Base-by-base conservation (phyloP, 2,888 invertebrate species). In the Limnephilus rhombicus region DNA sequence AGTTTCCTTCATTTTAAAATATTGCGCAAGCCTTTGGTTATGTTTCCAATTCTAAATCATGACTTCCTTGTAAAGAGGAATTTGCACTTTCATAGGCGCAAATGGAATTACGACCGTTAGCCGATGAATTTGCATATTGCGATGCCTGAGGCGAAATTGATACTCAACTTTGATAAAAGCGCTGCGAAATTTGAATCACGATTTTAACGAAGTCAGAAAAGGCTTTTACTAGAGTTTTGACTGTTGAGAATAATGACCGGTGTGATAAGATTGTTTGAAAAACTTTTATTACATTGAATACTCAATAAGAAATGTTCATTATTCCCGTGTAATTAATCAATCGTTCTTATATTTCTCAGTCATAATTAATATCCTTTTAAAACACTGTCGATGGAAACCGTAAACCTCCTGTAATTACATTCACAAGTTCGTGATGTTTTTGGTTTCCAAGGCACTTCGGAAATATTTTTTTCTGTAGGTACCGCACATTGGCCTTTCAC, bases 11-110 rank as follows among this genome's bases (percentile, higher is more conserved):
- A n/a, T 15, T 83, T 83, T 83, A 37, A 37, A 83, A 83, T 83
- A 83, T 83, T 83, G 83, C 83, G 24, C 83, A 15, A 83, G 83
- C 34, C 83, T 34, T 41, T 15, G 37, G 83, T 83, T 37, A 83
- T 37, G 83, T 13, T 41, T 68, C 68, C 68, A 68, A 68, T n/a
- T 34, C 37, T 83, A 37, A 83, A 83, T 83, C 83, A 83, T 83
- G 83, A 83, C 83, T 83, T 83, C 83, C 83, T 83, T 24, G 37
- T 83, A 41, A 7, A 83, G 83, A 83, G 83, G 83, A 83, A 83
- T 83, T 83, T 41, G 83, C n/a, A 37, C 13, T 83, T 83, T 83
- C 83, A 34, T 83, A 18, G 24, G 83, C 34, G 83, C 68, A 83
- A 83, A 83, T 83, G 24, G 37, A 83, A 83, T 83, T 83, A 37